phyloP scores from a whole-genome alignment of 2,113 vertebrate genomes.

The Ardeotis arabs region DNA sequence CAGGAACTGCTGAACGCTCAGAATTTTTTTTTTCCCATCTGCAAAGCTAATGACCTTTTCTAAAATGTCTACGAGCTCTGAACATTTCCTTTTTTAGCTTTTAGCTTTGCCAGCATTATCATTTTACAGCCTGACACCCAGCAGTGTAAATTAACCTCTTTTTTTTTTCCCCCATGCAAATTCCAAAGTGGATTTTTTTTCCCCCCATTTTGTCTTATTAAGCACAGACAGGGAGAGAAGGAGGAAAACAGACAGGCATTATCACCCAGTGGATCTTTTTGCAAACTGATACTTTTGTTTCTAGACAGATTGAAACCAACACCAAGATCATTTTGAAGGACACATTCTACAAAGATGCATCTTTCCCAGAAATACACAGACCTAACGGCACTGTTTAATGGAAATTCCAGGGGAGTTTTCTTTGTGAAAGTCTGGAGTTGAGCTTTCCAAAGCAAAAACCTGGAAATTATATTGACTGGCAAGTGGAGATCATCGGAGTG shows the following conservation, averaged over 20 bases:
- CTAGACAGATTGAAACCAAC: not conserved
- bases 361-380: not conserved
- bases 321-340: not conserved
- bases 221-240: not conserved
- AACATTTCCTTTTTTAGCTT: slow-evolving; percentile 57
- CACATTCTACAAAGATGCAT: not conserved
- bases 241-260: not conserved
- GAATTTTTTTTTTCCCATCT: not conserved
- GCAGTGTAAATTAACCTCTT: slow-evolving; percentile 61
- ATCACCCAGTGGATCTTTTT: not conserved
- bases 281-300: not conserved
- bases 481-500: not conserved
- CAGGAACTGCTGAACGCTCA: slow-evolving; percentile 4
- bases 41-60: slow-evolving; percentile 29
- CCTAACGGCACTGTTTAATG: not conserved
- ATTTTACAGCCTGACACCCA: slow-evolving; percentile 43
- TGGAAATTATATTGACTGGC: not conserved
- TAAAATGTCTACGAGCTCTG: slow-evolving; percentile 23
- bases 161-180: not conserved
- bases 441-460: not conserved
- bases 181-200: not conserved
- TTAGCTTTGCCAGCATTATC: slow-evolving; percentile 52
- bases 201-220: slow-evolving; percentile 28
- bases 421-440: not conserved
- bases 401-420: not conserved